Percentiles rank a stretch among this genome's conserved stretches.
These are phyloP conservation scores for Butorides virescens DNA, from an alignment of 2,113 vertebrate genomes.

Conservation along the genomic window DNA sequence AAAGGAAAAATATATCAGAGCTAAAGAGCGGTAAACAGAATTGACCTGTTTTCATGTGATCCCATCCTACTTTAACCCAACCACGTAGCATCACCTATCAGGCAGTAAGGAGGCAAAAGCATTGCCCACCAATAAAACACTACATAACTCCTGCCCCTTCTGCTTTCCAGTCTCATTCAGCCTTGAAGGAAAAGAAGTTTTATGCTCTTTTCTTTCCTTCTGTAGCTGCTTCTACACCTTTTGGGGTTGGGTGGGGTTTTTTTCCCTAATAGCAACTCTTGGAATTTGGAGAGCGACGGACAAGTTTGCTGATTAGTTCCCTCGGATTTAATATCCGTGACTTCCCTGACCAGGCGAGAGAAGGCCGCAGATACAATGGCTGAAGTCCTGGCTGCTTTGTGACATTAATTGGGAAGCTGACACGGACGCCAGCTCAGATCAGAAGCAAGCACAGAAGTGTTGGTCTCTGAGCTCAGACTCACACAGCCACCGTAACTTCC, in stretches of 20 bases:
- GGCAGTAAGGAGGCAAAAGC: background rate
- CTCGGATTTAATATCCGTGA: background rate
- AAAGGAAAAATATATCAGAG: background rate
- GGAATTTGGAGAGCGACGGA: background rate
- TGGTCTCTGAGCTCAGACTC: background rate
- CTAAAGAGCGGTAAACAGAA: background rate
- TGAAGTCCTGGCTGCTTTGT: background rate
- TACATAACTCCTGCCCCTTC: background rate
- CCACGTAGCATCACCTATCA: background rate
- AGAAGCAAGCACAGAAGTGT: background rate
- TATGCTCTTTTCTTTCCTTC: background rate
- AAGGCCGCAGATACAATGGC: background rate
- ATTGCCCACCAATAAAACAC: background rate
- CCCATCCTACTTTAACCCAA: background rate
- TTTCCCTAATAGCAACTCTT: background rate
- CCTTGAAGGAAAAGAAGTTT: background rate
- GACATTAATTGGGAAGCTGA: background rate
- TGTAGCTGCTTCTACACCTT: background rate
- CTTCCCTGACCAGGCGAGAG: background rate
- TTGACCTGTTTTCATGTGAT: background rate
- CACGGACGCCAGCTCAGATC: background rate
- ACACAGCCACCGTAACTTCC: background rate
- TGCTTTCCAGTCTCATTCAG: background rate
- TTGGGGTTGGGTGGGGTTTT: fast-evolving
- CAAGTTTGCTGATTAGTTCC: background rate